Evolutionary conservation across 2,888 invertebrate genomes (phyloP).

Genomic region (Rhamphomyia laevipes): DNA sequence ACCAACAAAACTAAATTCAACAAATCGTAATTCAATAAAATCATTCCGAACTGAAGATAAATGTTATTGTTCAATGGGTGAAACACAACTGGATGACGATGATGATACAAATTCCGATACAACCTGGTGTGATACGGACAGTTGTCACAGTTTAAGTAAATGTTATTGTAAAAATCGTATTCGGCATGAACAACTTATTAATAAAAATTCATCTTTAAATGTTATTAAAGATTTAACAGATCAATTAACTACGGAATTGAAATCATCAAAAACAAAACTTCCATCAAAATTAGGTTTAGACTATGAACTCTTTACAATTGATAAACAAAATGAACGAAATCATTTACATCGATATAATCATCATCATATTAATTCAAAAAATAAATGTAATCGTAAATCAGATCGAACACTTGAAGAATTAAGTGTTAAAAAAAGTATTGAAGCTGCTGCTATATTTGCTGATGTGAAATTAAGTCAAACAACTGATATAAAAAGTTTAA

Average conservation of each 20-base stretch:
- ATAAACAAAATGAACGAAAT: conserved; percentile 11
- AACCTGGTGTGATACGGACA: conserved; percentile 67
- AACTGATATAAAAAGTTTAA: conserved; percentile 49
- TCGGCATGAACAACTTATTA: background rate
- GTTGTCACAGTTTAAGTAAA: conserved; percentile 76
- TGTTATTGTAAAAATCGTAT: conserved; percentile 56
- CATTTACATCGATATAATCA: conserved; percentile 16
- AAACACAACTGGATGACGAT: conserved; percentile 13
- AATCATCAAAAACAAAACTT: conserved; percentile 18
- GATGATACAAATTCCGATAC: conserved; percentile 35
- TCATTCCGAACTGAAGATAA: conserved; percentile 43
- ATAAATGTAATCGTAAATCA: conserved; percentile 30
- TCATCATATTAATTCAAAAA: conserved; percentile 8
- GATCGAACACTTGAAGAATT: conserved; percentile 55
- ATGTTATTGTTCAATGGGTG: conserved; percentile 49
- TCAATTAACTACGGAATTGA: conserved; percentile 9
- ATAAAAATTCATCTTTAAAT: background rate
- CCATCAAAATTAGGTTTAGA: conserved; percentile 60
- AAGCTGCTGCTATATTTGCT: conserved; percentile 76
- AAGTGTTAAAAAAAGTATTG: conserved; percentile 78
- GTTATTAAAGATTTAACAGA: background rate
- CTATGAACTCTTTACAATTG: conserved; percentile 55
- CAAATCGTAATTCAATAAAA: conserved; percentile 15
- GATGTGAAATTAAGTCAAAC: conserved; percentile 61
- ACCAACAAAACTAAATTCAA: conserved; percentile 16